These are phyloP conservation scores for Xylocampa areola DNA, from an alignment of 2,888 invertebrate genomes.

Conservation along the genomic window DNA sequence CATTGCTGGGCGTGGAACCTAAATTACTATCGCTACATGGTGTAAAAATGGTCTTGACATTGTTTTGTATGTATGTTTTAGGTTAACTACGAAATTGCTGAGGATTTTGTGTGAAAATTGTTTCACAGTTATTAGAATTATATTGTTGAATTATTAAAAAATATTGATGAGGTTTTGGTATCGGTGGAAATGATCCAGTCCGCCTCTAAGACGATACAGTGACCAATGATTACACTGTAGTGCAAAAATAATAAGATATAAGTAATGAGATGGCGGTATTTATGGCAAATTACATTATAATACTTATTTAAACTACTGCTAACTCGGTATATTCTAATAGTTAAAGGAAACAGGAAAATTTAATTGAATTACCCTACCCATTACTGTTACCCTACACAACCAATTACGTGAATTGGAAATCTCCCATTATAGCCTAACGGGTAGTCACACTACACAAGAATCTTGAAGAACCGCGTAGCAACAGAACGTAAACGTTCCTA, in stretches of 20 bases:
- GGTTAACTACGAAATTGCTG: background rate
- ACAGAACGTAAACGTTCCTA: constrained; percentile 40
- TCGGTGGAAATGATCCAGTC: no score
- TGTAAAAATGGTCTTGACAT: background rate
- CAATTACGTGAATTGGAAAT: constrained; percentile 49
- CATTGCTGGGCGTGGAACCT: constrained; percentile 19
- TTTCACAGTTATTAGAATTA: background rate
- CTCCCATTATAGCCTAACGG: constrained; percentile 26
- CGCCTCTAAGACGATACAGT: no score
- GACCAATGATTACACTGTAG: no score
- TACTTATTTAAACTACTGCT: no score
- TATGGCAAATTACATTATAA: no score
- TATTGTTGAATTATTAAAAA: background rate
- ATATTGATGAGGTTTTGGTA: no score
- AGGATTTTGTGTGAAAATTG: background rate
- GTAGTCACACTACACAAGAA: constrained; percentile 22
- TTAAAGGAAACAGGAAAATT: no score
- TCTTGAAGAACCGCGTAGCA: constrained; percentile 35
- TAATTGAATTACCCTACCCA: background rate
- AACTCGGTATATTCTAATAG: no score
- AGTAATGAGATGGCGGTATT: no score
- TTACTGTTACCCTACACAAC: constrained; percentile 21
- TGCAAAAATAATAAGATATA: no score
- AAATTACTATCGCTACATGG: background rate
- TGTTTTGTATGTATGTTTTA: background rate